Evolutionary conservation across 1,140 invertebrate species (phyloP), one percentile per base, ranked within the genome.

Genomic region (Euborellia annulipes): DNA sequence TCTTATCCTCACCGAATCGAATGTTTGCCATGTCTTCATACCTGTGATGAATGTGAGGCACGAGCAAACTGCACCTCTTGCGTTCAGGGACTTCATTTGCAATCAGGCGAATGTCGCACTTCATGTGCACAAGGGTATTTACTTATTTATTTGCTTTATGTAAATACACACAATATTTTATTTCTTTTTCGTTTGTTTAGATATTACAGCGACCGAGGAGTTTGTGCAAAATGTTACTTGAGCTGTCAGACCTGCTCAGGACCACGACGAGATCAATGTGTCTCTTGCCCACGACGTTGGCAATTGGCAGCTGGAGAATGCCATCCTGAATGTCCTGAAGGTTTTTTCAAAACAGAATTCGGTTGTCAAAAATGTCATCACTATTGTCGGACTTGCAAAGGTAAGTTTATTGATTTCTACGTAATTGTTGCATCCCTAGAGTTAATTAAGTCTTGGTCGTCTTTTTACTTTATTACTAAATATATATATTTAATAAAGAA

Each of bases 311-410:
- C 77, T 2, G 84, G 84, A 3, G 77, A 85, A 57, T 91, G 86
- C 57, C 76, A 84, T 53, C 76, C 79, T 0, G 76, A 82, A 55
- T 90, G 86, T 63, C 86, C 86, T 3, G 76, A 82, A 59, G 82
- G 82, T 16, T 85, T 82, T 59, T 85, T 84, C 60, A 78, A 82
- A 57, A 78, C 77, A 0, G 70, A 75, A 27, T 82, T 73, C 53
- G 82, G 82, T 1, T 87, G 84, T 52, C 79, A 82, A 52, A 85
- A 82, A 57, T 87, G 84, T 57, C 82, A 86, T 66, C 81, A 84
- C 58, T 84, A 80, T 55, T 87, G 83, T 59, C 74, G 75, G 41
- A 82, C 83, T 47, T 86, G 83, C 58, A 76, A 78, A 59, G 82
- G 78, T 79, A 62, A 54, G 52, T 60, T 27, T 36, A 23, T 2